Base-by-base conservation (phyloP, 2,113 vertebrate genomes). In the Oreochromis tanganicae region DNA sequence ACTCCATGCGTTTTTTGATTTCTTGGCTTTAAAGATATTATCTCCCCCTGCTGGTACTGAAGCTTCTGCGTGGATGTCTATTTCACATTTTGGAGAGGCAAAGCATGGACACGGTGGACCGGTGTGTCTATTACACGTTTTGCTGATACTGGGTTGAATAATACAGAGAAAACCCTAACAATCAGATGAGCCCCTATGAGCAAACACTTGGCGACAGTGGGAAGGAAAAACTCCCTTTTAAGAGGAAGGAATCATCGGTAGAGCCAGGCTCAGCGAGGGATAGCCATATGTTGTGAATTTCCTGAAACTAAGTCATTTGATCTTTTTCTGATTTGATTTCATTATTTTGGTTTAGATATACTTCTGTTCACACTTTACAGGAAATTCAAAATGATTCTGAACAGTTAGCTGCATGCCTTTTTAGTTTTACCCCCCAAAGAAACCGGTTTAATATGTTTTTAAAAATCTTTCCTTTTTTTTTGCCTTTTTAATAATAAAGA, bases 21-120 rank as follows among this genome's bases (percentile, higher is more conserved):
- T 68, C 19, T 68, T 68, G 63, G 11, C 19, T 68, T 66, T 66
- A 38, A 66, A 8, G 61, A 66, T 66, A 38, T 66, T 66, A 66
- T 66, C 61, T 66, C 34, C 61, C 61, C 61, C 32, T 66, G 34
- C 61, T n/a, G 61, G 61, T 66, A 19, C 34, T 66, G 61, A 19
- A 38, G 13, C 10, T 38, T 34, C 34, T 66, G 17, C 1, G 4
- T n/a, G 61, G 10, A 66, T 66, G 61, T 66, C 61, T 66, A 0
- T 66, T 66, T 66, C 34, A 66, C 61, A 66, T 66, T 66, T 66
- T 66, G 61, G 34, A 68, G 34, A 68, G 34, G 34, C 63, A 68
- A 68, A 68, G 0, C 6, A 12, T 21, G 11, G 0, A 13, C 34
- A 68, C 0, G 10, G 32, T 66, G 32, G 17, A 66, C 32, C 9